These are phyloP conservation scores for Onychomys leucogaster DNA, from an alignment of 2,797 vertebrate species.

Conservation along the genomic window DNA sequence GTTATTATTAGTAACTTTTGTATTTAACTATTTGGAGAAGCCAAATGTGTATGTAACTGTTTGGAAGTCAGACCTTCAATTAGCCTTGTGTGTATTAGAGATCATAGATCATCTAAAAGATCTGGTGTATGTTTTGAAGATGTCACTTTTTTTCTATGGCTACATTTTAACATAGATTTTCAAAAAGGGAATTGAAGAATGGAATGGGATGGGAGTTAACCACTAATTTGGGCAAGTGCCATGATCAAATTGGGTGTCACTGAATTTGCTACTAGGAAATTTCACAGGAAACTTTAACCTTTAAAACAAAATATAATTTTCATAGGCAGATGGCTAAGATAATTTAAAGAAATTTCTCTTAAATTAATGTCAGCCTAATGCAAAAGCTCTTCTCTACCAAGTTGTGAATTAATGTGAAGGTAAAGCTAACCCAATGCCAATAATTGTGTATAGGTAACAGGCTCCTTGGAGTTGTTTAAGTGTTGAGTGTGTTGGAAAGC, in stretches of 20 bases:
- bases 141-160: background rate
- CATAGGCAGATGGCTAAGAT: background rate
- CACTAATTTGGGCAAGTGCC: background rate
- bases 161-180: background rate
- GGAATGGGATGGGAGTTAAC: background rate
- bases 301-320: slow-evolving; percentile 40
- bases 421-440: slow-evolving; percentile 38
- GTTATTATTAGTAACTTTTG: background rate
- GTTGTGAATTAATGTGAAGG: background rate
- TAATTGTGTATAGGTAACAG: slow-evolving; percentile 38
- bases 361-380: slow-evolving; percentile 33
- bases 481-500: background rate
- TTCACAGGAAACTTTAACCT: slow-evolving; percentile 3
- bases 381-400: background rate
- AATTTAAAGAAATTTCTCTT: slow-evolving; percentile 32
- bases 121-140: slow-evolving; percentile 1
- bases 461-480: background rate
- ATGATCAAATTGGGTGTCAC: slow-evolving; percentile 25
- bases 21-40: background rate
- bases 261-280: background rate
- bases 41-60: background rate
- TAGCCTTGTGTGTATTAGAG: background rate
- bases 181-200: background rate
- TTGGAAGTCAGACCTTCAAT: background rate
- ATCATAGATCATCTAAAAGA: background rate